Evolutionary conservation across 2,113 vertebrate species (phyloP), one percentile per base, ranked within the genome.

Genomic region (Bos indicus): DNA sequence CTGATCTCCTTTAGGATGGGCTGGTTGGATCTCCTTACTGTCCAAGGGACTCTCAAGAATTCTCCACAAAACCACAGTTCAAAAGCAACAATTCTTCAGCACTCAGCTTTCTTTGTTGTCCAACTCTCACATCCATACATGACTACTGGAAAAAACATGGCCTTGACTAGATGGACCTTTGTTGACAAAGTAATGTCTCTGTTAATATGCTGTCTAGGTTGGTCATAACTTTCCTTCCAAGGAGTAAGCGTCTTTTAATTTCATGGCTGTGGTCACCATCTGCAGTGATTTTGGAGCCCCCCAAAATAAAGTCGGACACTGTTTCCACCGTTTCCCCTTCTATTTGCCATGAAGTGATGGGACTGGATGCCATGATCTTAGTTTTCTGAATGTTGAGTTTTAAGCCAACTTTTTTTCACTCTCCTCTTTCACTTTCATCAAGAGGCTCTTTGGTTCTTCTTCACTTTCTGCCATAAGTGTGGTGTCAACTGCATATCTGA

Each of bases 101-200:
- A 0, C 7, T 67, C 8, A n/a, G 33, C 16, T n/a, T 67, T 67
- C 15, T n/a, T n/a, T 10, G 1, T 9, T 19, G 30, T 64, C 30
- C 62, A n/a, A n/a, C 7, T 17, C 15, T 64, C 62, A 64, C 33
- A 64, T n/a, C 15, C 62, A 64, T n/a, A n/a, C 16, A 64, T n/a
- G 33, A 64, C 33, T 4, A n/a, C 33, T 9, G 62, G 33, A 64
- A 64, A 64, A 64, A n/a, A 16, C 16, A n/a, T n/a, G 17, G 62
- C 7, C 33, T 64, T 64, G 30, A 64, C 62, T n/a, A n/a, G 62
- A n/a, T 1, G 8, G 62, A 64, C 33, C 7, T 64, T n/a, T 64
- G 16, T 19, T 64, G 15, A 17, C 62, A 64, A 64, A n/a, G 15
- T 64, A 64, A 64, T 64, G 33, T n/a, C 62, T 64, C 62, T 4